Percentiles rank a stretch among this genome's conserved stretches.
Conservation (phyloP, 1,140 invertebrate species). For the Parapsyche elsis region DNA sequence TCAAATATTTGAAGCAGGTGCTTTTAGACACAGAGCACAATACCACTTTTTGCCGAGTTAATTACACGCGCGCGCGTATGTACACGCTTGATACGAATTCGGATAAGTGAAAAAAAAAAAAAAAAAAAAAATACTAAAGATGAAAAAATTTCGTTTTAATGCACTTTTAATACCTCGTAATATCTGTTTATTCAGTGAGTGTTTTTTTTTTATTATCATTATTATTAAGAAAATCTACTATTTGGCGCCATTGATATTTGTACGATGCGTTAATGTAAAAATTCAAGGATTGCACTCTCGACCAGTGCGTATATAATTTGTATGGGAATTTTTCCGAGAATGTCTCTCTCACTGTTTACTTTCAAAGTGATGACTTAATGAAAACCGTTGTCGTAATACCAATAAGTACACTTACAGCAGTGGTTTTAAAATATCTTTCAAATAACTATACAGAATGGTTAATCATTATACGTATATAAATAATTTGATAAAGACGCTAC, state of each 20-base stretch:
- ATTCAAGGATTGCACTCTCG: no score
- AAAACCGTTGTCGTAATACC: constrained; percentile 12
- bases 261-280: no score
- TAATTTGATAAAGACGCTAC: no score
- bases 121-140: background rate
- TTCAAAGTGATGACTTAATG: constrained; percentile 11
- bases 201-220: no score
- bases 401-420: no score
- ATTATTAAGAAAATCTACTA: no score
- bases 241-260: no score
- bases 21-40: background rate
- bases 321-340: constrained; percentile 6
- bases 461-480: no score
- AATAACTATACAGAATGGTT: no score
- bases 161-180: constrained; percentile 19
- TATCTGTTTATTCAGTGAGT: background rate
- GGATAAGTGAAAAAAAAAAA: constrained; percentile 1
- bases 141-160: constrained; percentile 16
- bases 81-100: background rate
- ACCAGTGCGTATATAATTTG: background rate
- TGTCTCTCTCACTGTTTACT: constrained; percentile 5
- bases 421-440: no score
- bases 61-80: background rate
- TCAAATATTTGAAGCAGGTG: constrained; percentile 27
- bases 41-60: background rate